Evolutionary conservation across 2,113 vertebrate genomes (phyloP), one percentile per base, ranked within the genome.

Genomic region (Plotosus lineatus): DNA sequence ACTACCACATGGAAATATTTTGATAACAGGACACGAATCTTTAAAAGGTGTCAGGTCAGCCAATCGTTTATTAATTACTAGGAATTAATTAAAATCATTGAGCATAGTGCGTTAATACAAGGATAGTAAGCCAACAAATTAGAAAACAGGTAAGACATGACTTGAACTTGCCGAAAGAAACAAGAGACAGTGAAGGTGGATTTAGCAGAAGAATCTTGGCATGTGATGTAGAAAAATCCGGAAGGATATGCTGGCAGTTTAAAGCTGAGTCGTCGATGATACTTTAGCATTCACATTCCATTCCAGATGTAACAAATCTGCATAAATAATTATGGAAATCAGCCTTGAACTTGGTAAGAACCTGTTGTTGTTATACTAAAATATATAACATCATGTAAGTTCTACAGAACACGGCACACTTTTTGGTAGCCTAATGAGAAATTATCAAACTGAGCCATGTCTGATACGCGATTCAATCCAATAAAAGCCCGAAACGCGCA

Each of bases 401-500:
- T n/a, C 44, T 69, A 21, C 40, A 7, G 69, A 63, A 79, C 58
- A 17, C 21, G 50, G 76, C 19, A 46, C 80, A 68, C 68, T 82
- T 42, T 17, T 69, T 69, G 56, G 63, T 55, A 79, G 77, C n/a
- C 42, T 80, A 80, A 80, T 69, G 40, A 72, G 53, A 46, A 69
- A 33, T 28, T 80, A 72, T 60, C 72, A 14, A 53, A 72, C 48
- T 72, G 81, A 46, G 75, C 42, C 71, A 58, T 48, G 42, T 79
- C 76, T 61, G 66, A 42, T 12, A 36, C 31, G 36, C 51, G 42
- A 33, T 75, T 71, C 76, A 82, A 82, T 82, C 84, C 76, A 82
- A 82, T 85, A 85, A 78, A 82, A 61, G 44, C 36, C 44, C 76
- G 75, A 75, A 79, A 53, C 44, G 58, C 66, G 60, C 48, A 48